Evolutionary conservation across 2,113 vertebrate genomes (phyloP).

Genomic region (Erythrolamprus reginae): DNA sequence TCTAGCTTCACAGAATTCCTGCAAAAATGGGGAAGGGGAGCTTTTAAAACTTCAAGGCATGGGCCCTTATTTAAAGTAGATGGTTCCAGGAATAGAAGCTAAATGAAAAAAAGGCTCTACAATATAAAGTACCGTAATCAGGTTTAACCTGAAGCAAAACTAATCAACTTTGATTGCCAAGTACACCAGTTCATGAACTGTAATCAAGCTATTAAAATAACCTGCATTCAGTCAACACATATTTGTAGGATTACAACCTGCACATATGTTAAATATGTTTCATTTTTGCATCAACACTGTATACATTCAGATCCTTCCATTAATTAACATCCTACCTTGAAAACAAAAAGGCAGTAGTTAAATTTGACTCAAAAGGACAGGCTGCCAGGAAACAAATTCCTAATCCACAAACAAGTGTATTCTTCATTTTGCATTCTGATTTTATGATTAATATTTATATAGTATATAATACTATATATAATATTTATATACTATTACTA

Average conservation of each 20-base stretch:
- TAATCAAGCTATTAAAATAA: neutral
- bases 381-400: neutral
- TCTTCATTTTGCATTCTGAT: neutral
- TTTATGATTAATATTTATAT: neutral
- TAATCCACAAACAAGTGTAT: neutral
- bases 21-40: neutral
- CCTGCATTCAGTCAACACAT: neutral
- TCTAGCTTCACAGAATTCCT: neutral
- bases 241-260: neutral
- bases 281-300: neutral
- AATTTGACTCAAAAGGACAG: neutral
- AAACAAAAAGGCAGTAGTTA: neutral
- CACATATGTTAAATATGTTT: neutral
- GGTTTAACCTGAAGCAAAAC: neutral
- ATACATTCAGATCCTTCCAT: neutral
- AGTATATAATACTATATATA: no score
- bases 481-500: no score
- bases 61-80: neutral
- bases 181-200: neutral
- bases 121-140: neutral
- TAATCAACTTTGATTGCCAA: neutral
- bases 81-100: neutral
- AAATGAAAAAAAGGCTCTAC: neutral
- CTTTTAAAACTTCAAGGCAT: neutral
- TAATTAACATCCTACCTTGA: neutral